Percentiles rank a stretch among this genome's conserved stretches.
phyloP scores from a whole-genome alignment of 2,113 vertebrate genomes.

The Sclerurus mexicanus region DNA sequence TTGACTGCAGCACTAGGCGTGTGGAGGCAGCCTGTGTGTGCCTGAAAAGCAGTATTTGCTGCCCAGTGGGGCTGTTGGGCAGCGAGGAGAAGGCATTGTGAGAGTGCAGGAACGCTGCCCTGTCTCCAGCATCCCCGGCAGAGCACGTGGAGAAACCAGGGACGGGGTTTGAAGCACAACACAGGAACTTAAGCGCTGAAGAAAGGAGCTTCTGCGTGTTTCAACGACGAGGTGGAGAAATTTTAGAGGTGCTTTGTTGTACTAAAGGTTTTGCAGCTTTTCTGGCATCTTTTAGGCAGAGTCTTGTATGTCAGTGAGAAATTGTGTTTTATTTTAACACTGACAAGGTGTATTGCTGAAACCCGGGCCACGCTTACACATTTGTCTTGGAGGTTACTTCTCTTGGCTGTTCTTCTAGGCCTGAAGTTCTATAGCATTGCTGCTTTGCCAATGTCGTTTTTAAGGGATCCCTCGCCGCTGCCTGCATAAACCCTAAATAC shows the following conservation, averaged over 20 bases:
- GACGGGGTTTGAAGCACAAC: not conserved
- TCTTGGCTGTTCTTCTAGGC: not conserved
- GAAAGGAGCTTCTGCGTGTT: not conserved
- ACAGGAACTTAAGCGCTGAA: not conserved
- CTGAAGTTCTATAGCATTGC: not conserved
- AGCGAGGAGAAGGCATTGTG: not conserved
- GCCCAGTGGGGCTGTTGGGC: not conserved
- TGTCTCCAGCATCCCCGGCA: not conserved
- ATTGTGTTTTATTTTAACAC: not conserved
- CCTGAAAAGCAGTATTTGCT: not conserved
- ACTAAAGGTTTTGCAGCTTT: not conserved
- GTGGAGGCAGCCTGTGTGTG: not conserved
- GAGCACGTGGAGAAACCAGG: not conserved
- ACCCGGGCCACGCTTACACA: not conserved
- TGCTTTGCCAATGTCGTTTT: not conserved
- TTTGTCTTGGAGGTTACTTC: not conserved
- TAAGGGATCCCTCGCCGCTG: not conserved
- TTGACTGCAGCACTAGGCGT: not conserved
- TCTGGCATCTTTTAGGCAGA: accelerated
- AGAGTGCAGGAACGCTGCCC: not conserved
- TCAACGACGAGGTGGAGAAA: not conserved
- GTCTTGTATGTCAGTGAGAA: not conserved
- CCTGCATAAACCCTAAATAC: not conserved
- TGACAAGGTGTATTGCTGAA: not conserved
- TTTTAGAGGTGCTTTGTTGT: not conserved